Conservation (phyloP, 2,888 invertebrate species). For the Seira ritae region DNA sequence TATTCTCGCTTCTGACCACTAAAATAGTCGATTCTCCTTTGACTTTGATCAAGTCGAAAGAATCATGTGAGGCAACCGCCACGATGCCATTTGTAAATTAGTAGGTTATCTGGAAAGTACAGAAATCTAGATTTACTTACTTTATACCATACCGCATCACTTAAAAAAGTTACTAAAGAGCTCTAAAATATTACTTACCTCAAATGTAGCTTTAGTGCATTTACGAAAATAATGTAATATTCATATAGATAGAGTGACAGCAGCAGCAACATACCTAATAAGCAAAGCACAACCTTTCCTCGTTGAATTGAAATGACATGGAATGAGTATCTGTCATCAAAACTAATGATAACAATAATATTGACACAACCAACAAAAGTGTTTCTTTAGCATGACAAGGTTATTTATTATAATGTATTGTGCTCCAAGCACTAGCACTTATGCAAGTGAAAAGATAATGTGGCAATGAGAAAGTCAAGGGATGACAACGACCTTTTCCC, state of each 20-base stretch:
- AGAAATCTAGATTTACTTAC: neutral
- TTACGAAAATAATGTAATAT: too few species aligned
- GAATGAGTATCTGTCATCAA: neutral
- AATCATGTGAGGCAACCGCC: constrained; percentile 63
- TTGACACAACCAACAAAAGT: neutral
- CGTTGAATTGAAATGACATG: too few species aligned
- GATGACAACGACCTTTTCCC: constrained; percentile 38
- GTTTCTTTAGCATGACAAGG: neutral
- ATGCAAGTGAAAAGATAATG: neutral
- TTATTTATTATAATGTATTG: neutral
- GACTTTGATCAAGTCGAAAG: constrained; percentile 19
- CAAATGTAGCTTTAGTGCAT: too few species aligned
- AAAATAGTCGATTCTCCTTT: neutral
- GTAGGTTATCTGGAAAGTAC: constrained; percentile 47
- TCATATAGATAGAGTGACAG: too few species aligned
- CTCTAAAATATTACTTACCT: too few species aligned
- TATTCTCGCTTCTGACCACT: neutral
- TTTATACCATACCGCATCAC: neutral
- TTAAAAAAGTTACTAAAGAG: too few species aligned
- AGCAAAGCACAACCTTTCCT: neutral
- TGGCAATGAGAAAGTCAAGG: constrained; percentile 6
- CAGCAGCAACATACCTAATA: too few species aligned
- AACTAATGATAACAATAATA: neutral
- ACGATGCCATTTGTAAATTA: constrained; percentile 69
- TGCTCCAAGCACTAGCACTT: neutral